Evolutionary conservation across 2,113 vertebrate genomes (phyloP).

Genomic region (Elgaria multicarinata): DNA sequence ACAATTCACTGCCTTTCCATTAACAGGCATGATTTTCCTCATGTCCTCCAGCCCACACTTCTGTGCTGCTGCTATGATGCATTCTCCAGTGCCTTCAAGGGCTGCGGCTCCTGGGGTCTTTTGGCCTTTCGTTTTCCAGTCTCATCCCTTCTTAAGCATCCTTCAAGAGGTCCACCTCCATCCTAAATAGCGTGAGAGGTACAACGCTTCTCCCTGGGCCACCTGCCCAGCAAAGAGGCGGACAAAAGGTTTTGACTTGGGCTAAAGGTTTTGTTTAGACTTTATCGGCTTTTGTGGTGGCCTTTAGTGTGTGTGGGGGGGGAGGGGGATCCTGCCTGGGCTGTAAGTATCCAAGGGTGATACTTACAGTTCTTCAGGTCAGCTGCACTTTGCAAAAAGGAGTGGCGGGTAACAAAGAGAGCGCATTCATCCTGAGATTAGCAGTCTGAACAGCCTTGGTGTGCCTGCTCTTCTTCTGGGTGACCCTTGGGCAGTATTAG

Average conservation of each 20-base stretch:
- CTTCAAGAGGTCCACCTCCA: neutral
- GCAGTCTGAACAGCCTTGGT: neutral
- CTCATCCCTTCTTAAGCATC: slow-evolving; percentile 4
- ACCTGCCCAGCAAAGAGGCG: slow-evolving; percentile 26
- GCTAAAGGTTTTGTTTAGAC: slow-evolving; percentile 21
- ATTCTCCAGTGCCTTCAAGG: neutral
- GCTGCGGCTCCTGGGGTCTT: neutral
- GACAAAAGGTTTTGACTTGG: slow-evolving; percentile 15
- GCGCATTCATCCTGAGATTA: neutral
- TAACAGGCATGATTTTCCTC: slow-evolving; percentile 30
- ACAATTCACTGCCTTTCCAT: neutral
- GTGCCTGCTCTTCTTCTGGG: neutral
- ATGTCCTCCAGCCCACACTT: neutral
- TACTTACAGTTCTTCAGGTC: neutral
- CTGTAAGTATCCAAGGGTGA: neutral
- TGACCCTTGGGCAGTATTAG: neutral
- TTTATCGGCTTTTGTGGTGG: neutral
- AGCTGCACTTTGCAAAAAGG: neutral
- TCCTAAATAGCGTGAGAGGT: neutral
- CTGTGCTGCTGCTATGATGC: neutral
- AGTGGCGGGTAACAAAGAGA: slow-evolving; percentile 10
- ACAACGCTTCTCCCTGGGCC: neutral
- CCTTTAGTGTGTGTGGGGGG: neutral
- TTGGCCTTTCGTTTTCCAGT: neutral
- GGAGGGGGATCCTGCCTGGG: neutral